phyloP scores from a whole-genome alignment of 2,888 invertebrate species.

The Cordilura impudica region DNA sequence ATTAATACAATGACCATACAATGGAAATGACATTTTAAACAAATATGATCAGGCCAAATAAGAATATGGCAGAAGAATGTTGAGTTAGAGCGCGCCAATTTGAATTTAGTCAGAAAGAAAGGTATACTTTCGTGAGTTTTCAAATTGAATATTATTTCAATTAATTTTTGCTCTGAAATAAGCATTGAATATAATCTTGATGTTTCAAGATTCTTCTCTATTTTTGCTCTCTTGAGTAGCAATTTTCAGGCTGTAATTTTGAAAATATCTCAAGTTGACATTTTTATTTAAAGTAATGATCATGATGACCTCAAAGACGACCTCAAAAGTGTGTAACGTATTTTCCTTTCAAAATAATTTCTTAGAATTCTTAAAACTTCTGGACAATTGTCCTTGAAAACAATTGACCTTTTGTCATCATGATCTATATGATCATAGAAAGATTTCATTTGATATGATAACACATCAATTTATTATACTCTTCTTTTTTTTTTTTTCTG shows the following conservation, averaged over 20 bases:
- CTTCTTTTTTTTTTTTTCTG: conserved; percentile 21
- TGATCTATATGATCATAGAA: conserved; percentile 29
- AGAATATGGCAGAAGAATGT: background rate
- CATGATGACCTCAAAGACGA: conserved; percentile 63
- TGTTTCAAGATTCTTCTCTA: conserved; percentile 24
- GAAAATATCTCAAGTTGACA: conserved; percentile 38
- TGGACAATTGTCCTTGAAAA: conserved; percentile 50
- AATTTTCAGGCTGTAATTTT: conserved; percentile 40
- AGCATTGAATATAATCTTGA: conserved; percentile 59
- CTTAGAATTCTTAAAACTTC: conserved; percentile 10
- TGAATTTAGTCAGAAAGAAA: conserved; percentile 1
- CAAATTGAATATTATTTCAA: background rate
- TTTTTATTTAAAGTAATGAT: conserved; percentile 58
- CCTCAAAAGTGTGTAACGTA: conserved; percentile 64
- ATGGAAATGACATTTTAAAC: conserved; percentile 56
- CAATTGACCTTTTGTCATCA: conserved; percentile 57
- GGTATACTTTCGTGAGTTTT: background rate
- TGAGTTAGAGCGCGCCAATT: conserved; percentile 47
- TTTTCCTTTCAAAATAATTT: conserved; percentile 16
- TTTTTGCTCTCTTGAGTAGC: background rate
- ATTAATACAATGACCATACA: conserved; percentile 54
- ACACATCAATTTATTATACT: conserved; percentile 35
- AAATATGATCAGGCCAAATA: conserved; percentile 44
- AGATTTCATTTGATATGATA: conserved; percentile 42
- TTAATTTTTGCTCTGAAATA: conserved; percentile 40